phyloP scores from a whole-genome alignment of 1,140 invertebrate species.

The Parasteatoda tepidariorum region DNA sequence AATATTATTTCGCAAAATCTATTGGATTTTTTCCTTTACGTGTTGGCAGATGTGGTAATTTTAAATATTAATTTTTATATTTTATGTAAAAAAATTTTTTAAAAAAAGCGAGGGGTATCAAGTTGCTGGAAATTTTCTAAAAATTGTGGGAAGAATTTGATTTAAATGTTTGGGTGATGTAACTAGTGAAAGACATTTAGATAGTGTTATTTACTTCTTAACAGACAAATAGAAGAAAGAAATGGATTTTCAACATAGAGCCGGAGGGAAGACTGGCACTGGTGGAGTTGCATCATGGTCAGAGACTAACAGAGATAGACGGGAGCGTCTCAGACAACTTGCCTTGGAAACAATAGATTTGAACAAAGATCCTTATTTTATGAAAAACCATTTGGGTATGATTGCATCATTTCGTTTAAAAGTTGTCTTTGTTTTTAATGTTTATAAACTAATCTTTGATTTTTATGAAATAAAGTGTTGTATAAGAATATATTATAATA shows the following conservation, averaged over 20 bases:
- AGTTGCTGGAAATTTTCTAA: no score
- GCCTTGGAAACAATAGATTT: conserved; percentile 99
- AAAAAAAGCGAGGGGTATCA: no score
- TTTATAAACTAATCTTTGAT: not conserved
- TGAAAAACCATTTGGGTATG: conserved; percentile 95
- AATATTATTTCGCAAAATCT: no score
- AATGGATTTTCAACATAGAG: conserved; percentile 98
- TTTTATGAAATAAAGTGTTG: not conserved
- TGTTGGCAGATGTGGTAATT: no score
- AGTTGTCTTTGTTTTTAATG: not conserved
- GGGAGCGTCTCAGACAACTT: conserved; percentile 94
- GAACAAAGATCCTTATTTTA: conserved; percentile 99
- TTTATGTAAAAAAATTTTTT: no score
- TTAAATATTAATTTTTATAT: no score
- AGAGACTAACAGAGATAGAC: conserved; percentile 95
- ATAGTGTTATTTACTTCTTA: no score
- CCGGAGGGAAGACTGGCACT: conserved; percentile 98
- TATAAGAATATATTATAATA: not conserved
- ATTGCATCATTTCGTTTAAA: conserved; percentile 16
- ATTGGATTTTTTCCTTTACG: no score
- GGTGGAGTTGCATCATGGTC: conserved; percentile 99
- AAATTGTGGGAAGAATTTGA: no score
- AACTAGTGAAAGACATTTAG: no score
- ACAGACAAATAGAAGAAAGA: no score
- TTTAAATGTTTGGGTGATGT: no score